These are phyloP conservation scores for Rhagonycha lutea DNA, from an alignment of 2,888 invertebrate genomes.

Conservation along the genomic window DNA sequence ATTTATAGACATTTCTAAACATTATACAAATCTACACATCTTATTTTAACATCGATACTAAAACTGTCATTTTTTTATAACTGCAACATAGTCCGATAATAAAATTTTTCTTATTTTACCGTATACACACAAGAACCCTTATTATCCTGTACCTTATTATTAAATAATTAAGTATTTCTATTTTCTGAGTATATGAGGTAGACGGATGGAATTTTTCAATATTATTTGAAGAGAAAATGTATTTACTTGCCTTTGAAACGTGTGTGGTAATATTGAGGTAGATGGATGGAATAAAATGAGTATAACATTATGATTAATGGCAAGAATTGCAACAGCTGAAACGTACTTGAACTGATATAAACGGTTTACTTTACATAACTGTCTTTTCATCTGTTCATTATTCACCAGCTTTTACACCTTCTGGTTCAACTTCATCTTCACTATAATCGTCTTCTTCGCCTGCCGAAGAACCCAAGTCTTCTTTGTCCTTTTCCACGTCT, in stretches of 20 bases:
- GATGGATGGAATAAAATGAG: constrained; percentile 68
- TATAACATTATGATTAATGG: constrained; percentile 25
- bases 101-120: constrained; percentile 42
- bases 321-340: constrained; percentile 32
- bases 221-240: constrained; percentile 23
- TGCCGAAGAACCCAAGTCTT: constrained; percentile 59
- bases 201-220: constrained; percentile 54
- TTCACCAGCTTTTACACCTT: constrained; percentile 56
- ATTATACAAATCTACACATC: constrained; percentile 47
- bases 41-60: constrained; percentile 45
- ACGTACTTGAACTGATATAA: constrained; percentile 29
- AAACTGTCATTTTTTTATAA: constrained; percentile 45
- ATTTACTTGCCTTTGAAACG: constrained; percentile 17
- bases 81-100: constrained; percentile 49
- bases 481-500: constrained; percentile 54
- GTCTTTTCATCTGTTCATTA: constrained; percentile 43
- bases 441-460: constrained; percentile 62
- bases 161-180: constrained; percentile 29
- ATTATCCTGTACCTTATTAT: constrained; percentile 49
- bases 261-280: constrained; percentile 62
- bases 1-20: constrained; percentile 39
- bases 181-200: constrained; percentile 50
- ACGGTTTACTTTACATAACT: constrained; percentile 22
- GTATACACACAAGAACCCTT: constrained; percentile 56
- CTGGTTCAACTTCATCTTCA: constrained; percentile 57